phyloP scores from a whole-genome alignment of 2,888 invertebrate species.

The Embidobia sp. region DNA sequence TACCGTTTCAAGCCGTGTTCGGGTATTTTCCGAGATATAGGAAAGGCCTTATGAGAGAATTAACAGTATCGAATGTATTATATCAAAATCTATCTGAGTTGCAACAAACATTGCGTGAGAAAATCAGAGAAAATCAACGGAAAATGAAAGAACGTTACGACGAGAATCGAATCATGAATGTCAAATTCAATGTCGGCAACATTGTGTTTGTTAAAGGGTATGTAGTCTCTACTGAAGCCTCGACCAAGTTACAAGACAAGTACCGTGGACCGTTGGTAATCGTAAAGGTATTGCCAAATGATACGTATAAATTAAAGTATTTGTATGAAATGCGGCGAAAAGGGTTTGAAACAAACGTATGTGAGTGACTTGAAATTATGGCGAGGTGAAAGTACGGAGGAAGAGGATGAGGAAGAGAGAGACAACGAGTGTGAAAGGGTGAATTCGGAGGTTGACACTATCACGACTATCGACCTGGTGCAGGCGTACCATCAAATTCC shows the following conservation, averaged over 20 bases:
- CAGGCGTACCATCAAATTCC: constrained; percentile 70
- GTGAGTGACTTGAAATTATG: constrained; percentile 39
- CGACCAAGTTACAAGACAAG: constrained; percentile 11
- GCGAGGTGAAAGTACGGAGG: too few relatives aligned
- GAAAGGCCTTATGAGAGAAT: constrained; percentile 5
- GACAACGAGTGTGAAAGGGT: too few relatives aligned
- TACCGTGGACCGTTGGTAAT: constrained; percentile 1
- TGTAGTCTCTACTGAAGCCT: not conserved
- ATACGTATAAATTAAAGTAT: not conserved
- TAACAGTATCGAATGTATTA: not conserved
- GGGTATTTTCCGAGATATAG: constrained; percentile 7
- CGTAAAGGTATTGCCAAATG: not conserved
- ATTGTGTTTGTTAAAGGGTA: constrained; percentile 12
- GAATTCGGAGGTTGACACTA: too few relatives aligned
- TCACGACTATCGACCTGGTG: constrained; percentile 53
- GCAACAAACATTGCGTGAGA: not conserved
- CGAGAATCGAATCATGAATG: not conserved
- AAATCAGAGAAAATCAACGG: not conserved
- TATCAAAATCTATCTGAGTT: not conserved
- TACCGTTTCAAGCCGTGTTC: constrained; percentile 7
- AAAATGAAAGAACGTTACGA: constrained; percentile 22
- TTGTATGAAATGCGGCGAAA: constrained; percentile 18
- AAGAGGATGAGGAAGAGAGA: too few relatives aligned
- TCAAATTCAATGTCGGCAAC: not conserved
- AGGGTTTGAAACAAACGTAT: constrained; percentile 22